Evolutionary conservation across 2,797 vertebrate species (phyloP).

Genomic region (Lagocephalus sceleratus): DNA sequence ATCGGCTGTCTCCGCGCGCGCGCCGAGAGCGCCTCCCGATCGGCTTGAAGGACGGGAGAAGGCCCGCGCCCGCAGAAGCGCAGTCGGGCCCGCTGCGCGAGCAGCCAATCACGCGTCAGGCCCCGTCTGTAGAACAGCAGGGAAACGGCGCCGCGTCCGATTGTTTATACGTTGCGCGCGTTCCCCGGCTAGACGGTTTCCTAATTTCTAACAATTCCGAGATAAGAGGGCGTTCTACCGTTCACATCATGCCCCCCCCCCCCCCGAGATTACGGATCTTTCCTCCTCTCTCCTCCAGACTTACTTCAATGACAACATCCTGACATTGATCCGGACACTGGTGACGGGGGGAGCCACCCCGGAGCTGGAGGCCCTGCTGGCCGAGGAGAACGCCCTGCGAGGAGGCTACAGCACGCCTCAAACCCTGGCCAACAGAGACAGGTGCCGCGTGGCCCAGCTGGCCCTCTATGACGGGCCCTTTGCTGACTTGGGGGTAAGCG

Average conservation of each 20-base stretch:
- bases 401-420: constrained; percentile 98
- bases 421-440: constrained; percentile 97
- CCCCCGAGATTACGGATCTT: neutral
- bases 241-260: constrained; percentile 62
- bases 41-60: constrained; percentile 65
- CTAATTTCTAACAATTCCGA: too few species aligned
- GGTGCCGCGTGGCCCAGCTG: constrained; percentile 96
- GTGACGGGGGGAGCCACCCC: constrained; percentile 98
- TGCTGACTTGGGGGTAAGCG: constrained; percentile 93
- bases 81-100: constrained; percentile 52
- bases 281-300: constrained; percentile 79
- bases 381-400: constrained; percentile 93
- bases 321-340: constrained; percentile 97
- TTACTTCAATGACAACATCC: constrained; percentile 99
- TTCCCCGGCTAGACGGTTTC: too few species aligned
- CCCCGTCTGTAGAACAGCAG: constrained; percentile 6
- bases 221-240: too few species aligned
- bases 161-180: too few species aligned
- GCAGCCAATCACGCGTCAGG: constrained; percentile 28
- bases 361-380: constrained; percentile 93
- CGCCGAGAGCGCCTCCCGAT: constrained; percentile 55
- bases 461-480: constrained; percentile 97
- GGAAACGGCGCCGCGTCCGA: neutral
- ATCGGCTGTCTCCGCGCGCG: constrained; percentile 53
- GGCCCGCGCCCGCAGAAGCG: constrained; percentile 53